phyloP scores from a whole-genome alignment of 2,113 vertebrate genomes.

The Pontoporia blainvillei region DNA sequence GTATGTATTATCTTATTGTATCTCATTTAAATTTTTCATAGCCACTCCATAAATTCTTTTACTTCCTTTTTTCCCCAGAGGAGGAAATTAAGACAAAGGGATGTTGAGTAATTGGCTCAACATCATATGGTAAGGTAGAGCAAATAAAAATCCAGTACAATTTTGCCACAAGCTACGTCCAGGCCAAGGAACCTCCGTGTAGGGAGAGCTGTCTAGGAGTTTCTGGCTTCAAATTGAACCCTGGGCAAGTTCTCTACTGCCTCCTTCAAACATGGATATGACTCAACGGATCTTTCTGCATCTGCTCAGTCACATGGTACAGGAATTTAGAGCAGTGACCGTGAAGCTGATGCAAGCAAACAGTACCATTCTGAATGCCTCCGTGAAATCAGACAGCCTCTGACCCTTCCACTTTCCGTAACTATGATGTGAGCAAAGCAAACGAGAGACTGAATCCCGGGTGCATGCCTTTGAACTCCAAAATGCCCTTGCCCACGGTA shows the following conservation, averaged over 20 bases:
- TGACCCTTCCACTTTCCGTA: neutral
- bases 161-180: neutral
- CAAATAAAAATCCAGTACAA: neutral
- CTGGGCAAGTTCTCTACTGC: neutral
- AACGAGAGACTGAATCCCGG: neutral
- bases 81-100: neutral
- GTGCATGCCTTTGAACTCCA: neutral
- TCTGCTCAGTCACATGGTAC: neutral
- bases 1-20: neutral
- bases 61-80: neutral
- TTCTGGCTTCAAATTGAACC: neutral
- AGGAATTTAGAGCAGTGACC: neutral
- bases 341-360: neutral
- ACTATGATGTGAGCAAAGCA: neutral
- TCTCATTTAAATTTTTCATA: neutral
- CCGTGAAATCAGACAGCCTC: too few relatives aligned
- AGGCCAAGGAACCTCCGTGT: neutral
- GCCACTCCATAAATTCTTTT: neutral
- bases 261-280: neutral
- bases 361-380: neutral
- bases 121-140: neutral
- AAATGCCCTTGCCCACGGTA: neutral
- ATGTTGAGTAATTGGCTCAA: neutral
- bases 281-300: neutral
- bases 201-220: neutral